A percentile compares a stretch with the other conserved stretches of the same genome.
Evolutionary conservation across 1,140 invertebrate species (phyloP).

Genomic region (Bathynomus jamesi): DNA sequence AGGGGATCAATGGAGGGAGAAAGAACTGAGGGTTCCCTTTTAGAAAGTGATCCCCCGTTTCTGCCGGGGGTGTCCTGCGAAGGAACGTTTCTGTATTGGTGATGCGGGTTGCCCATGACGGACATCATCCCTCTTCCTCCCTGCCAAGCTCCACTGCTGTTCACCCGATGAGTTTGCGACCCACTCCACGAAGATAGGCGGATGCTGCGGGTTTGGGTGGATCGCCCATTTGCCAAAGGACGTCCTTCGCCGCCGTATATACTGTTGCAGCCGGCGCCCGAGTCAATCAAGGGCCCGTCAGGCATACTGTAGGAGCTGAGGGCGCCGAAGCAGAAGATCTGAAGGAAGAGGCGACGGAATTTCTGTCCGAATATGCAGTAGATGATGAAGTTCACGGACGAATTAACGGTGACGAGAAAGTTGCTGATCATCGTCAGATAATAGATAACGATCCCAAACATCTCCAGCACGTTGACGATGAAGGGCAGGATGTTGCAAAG

Average conservation of each 20-base stretch:
- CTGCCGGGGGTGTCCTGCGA: too few species aligned
- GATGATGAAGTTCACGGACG: conserved; percentile 92
- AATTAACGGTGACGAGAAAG: conserved; percentile 91
- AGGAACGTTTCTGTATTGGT: too few species aligned
- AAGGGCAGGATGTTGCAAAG: conserved; percentile 51
- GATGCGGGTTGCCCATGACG: too few species aligned
- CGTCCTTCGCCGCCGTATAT: conserved; percentile 26
- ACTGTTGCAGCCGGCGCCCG: conserved; percentile 16
- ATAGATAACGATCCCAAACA: conserved; percentile 32
- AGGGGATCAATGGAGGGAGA: too few species aligned
- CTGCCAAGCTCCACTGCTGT: too few species aligned
- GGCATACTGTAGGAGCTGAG: neutral
- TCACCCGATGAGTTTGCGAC: too few species aligned
- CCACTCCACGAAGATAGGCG: too few species aligned
- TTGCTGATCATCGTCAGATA: conserved; percentile 52
- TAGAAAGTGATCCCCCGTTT: too few species aligned
- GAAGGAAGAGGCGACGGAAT: conserved; percentile 80
- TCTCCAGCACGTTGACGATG: conserved; percentile 48
- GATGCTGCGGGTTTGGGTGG: too few species aligned
- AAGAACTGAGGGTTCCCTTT: too few species aligned
- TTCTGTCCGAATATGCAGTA: conserved; percentile 96
- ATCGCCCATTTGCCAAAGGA: too few species aligned
- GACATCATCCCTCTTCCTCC: too few species aligned
- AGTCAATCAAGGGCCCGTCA: conserved; percentile 8
- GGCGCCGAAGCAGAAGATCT: conserved; percentile 64